Evolutionary conservation across 2,888 invertebrate species (phyloP), one percentile per base, ranked within the genome.

Genomic region (Electrophaes corylata): DNA sequence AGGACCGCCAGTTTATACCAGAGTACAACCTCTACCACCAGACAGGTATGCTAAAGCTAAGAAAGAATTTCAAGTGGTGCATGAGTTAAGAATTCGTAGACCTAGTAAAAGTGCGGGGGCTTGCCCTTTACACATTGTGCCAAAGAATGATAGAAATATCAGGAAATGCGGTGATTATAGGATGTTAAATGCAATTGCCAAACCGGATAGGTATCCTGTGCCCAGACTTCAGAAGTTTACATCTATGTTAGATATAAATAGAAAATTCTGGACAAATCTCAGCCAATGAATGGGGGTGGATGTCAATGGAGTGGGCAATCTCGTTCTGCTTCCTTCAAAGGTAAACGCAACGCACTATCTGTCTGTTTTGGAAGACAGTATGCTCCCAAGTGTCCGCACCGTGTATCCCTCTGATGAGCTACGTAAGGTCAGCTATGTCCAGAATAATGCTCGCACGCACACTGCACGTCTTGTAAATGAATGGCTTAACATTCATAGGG

Each of bases 11-110:
- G 60, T 65, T 2, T 31, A 56, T 29, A 59, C 48, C 19, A 48
- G 16, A 48, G 59, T 35, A 1, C 0, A 50, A 31, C 57, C 50
- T 12, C 12, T 57, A 35, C 57, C 50, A 6, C 57, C 45, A n/a
- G 50, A 50, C 14, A 29, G 37, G n/a, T 56, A 56, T 37, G 23
- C 14, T 4, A 52, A 47, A 40, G 56, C 41, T 10, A 56, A 49
- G 6, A 43, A 60, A 40, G 44, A 60, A 45, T 57, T 56, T 39
- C 37, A 53, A 5, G 8, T 40, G 4, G 49, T 56, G 52, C 37
- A 43, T 2, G 51, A 57, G n/a, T 20, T 57, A 47, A 60, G 63
- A 0, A 63, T 64, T 12, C 58, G 60, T 37, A 23, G 57, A 18
- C 64, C 60, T 11, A 46, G 43, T 23, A 60, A 56, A 12, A 55